phyloP scores from a whole-genome alignment of 2,113 vertebrate species.

The Morone chrysops region DNA sequence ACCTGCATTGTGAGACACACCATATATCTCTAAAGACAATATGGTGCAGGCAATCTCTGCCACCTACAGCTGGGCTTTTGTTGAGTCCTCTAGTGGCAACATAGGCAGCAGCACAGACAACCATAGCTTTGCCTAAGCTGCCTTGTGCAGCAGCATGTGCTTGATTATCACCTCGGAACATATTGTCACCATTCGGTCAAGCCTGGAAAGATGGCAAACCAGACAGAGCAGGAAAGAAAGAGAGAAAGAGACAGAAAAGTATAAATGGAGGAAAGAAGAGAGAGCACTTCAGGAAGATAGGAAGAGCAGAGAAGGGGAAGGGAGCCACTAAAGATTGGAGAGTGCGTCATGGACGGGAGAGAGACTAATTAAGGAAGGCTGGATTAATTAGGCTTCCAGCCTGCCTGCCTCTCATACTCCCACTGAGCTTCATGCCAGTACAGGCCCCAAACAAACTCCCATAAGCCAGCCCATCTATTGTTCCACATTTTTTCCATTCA shows the following conservation, averaged over 20 bases:
- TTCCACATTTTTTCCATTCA: conserved; percentile 57
- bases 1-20: conserved; percentile 64
- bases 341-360: conserved; percentile 71
- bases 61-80: conserved; percentile 77
- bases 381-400: conserved; percentile 83
- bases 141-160: conserved; percentile 61
- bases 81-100: conserved; percentile 68
- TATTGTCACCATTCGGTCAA: conserved; percentile 73
- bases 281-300: conserved; percentile 22
- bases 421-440: conserved; percentile 71
- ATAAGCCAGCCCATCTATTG: conserved; percentile 64
- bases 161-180: conserved; percentile 82
- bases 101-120: conserved; percentile 59
- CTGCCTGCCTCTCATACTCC: conserved; percentile 73
- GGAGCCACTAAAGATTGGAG: conserved; percentile 53
- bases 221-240: conserved; percentile 32
- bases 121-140: conserved; percentile 68
- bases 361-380: conserved; percentile 81
- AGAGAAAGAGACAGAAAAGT: conserved; percentile 16
- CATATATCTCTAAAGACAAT: conserved; percentile 69
- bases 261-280: not conserved
- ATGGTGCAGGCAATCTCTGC: conserved; percentile 52
- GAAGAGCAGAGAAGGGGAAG: conserved; percentile 26
- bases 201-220: conserved; percentile 61
- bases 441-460: conserved; percentile 65